Conservation (phyloP, 2,113 vertebrate species). For the Clarias batrachus region DNA sequence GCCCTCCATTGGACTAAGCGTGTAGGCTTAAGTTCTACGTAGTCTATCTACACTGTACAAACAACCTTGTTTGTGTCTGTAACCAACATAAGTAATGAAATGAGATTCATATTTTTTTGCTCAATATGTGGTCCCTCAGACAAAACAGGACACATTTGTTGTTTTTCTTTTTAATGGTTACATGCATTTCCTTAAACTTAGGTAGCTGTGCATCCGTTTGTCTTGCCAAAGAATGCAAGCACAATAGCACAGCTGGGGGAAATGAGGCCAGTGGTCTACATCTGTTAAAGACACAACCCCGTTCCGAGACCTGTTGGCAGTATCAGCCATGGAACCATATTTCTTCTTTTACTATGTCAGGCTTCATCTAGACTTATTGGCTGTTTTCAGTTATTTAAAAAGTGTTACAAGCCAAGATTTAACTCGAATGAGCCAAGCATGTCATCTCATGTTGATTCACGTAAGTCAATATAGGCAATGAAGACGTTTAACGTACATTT, state of each 20-base stretch:
- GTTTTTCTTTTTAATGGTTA: constrained; percentile 61
- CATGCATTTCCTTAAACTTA: constrained; percentile 70
- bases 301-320: constrained; percentile 70
- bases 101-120: background rate
- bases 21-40: background rate
- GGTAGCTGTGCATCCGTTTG: constrained; percentile 70
- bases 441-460: background rate
- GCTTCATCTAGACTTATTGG: background rate
- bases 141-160: constrained; percentile 55
- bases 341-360: background rate
- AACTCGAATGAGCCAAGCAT: background rate
- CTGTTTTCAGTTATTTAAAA: background rate
- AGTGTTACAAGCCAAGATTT: background rate
- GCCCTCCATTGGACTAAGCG: background rate
- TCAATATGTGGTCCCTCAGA: constrained; percentile 4
- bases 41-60: background rate
- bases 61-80: background rate
- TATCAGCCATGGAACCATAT: constrained; percentile 52
- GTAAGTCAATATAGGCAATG: background rate
- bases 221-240: constrained; percentile 67
- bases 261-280: constrained; percentile 67
- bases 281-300: constrained; percentile 70
- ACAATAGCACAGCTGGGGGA: constrained; percentile 77
- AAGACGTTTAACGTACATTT: background rate
- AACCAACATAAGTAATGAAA: background rate